Evolutionary conservation across 2,797 vertebrate genomes (phyloP).

Genomic region (Nasua narica): DNA sequence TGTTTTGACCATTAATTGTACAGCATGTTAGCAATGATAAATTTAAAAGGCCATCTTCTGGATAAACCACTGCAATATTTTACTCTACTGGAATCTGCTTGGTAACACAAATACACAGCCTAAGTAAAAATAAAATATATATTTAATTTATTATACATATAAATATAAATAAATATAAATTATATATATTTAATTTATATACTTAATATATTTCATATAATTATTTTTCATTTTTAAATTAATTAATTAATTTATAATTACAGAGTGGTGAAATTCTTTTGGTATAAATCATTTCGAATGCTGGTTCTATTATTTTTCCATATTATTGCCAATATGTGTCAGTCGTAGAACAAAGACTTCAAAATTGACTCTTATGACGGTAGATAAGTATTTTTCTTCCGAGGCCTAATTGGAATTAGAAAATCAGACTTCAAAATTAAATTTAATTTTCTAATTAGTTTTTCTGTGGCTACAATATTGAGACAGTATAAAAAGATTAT

Average conservation of each 20-base stretch:
- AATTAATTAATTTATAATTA: neutral
- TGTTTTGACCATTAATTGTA: neutral
- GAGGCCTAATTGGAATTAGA: neutral
- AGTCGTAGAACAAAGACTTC: neutral
- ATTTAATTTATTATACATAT: too few relatives aligned
- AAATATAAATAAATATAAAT: too few relatives aligned
- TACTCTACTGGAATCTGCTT: neutral
- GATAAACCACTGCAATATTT: neutral
- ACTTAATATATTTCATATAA: neutral
- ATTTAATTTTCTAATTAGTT: neutral
- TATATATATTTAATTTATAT: too few relatives aligned
- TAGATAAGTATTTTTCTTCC: neutral
- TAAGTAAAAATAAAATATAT: neutral
- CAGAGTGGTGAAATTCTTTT: neutral
- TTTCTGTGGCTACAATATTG: neutral
- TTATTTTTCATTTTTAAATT: neutral
- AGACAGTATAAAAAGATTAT: neutral
- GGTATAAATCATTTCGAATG: neutral
- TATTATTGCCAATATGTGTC: neutral
- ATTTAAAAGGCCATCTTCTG: neutral
- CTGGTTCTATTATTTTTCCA: neutral
- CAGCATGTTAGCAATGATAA: neutral
- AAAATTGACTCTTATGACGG: neutral
- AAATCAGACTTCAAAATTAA: neutral
- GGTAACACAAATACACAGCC: neutral